phyloP scores from a whole-genome alignment of 2,888 invertebrate species.

The Dorcus parallelipipedus region DNA sequence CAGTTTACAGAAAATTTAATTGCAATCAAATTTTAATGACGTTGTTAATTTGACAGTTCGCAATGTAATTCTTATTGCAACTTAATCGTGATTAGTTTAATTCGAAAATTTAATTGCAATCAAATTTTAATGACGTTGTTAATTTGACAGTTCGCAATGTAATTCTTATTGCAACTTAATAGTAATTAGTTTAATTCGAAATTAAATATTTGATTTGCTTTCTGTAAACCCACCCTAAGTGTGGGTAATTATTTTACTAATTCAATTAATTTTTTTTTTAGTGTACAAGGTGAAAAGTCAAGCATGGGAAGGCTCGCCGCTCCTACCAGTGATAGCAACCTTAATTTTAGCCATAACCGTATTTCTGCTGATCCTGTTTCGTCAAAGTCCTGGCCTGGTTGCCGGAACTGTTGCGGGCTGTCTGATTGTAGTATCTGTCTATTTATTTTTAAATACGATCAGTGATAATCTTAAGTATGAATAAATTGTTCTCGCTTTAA shows the following conservation, averaged over 20 bases:
- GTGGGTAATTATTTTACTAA: neutral
- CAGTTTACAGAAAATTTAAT: no score
- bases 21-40: no score
- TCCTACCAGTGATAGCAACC: conserved; percentile 35
- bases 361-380: conserved; percentile 47
- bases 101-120: no score
- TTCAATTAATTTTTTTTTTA: conserved; percentile 2
- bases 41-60: no score
- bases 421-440: conserved; percentile 47
- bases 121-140: no score
- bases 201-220: no score
- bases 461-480: conserved; percentile 27
- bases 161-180: no score
- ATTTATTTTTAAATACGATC: conserved; percentile 38
- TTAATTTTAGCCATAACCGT: conserved; percentile 39
- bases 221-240: no score
- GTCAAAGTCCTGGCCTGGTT: conserved; percentile 49
- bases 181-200: no score
- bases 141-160: no score
- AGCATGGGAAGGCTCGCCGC: conserved; percentile 24
- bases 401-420: conserved; percentile 49
- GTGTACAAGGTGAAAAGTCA: conserved; percentile 6
- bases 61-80: no score
- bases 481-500: conserved; percentile 11
- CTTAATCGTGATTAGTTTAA: no score